These are phyloP conservation scores for Hirtodrosophila confusa DNA, from an alignment of 2,888 invertebrate genomes.

Conservation along the genomic window DNA sequence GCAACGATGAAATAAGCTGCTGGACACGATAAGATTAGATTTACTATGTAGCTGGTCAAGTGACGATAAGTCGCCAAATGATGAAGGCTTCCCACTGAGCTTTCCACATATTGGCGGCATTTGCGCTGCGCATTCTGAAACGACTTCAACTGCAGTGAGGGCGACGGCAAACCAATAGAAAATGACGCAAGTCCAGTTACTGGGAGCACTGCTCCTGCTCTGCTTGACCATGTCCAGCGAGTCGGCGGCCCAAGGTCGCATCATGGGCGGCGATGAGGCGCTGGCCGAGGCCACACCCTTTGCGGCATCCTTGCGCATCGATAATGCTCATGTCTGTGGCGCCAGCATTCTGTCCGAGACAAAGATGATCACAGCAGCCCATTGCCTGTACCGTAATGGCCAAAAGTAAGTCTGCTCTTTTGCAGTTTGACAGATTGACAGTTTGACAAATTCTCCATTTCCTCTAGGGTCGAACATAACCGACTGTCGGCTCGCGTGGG, in stretches of 20 bases:
- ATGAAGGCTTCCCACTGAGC: conserved; percentile 3
- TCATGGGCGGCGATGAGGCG: conserved; percentile 81
- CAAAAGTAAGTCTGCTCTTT: conserved; percentile 55
- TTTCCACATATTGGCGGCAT: conserved; percentile 22
- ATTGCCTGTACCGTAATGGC: conserved; percentile 67
- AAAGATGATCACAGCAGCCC: conserved; percentile 80
- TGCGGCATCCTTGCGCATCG: conserved; percentile 80
- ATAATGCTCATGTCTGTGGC: conserved; percentile 78
- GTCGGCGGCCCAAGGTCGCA: conserved; percentile 46
- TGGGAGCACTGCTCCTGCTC: conserved; percentile 6
- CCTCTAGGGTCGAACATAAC: conserved; percentile 30
- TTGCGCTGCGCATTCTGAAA: conserved; percentile 42
- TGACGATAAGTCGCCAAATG: conserved; percentile 29
- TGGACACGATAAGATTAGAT: conserved; percentile 70
- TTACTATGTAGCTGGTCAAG: conserved; percentile 28
- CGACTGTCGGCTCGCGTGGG: conserved; percentile 80
- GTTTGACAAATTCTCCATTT: not conserved
- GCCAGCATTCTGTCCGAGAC: conserved; percentile 65
- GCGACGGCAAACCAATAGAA: not conserved
- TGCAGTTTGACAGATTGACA: no score
- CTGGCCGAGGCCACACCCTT: conserved; percentile 72
- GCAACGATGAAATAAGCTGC: conserved; percentile 24
- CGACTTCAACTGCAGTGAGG: conserved; percentile 21
- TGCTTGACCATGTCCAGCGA: conserved; percentile 5
- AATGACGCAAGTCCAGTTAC: conserved; percentile 28